Percentiles rank a stretch among this genome's conserved stretches.
Conservation (phyloP, 2,888 invertebrate species). For the Cheilosia urbana region DNA sequence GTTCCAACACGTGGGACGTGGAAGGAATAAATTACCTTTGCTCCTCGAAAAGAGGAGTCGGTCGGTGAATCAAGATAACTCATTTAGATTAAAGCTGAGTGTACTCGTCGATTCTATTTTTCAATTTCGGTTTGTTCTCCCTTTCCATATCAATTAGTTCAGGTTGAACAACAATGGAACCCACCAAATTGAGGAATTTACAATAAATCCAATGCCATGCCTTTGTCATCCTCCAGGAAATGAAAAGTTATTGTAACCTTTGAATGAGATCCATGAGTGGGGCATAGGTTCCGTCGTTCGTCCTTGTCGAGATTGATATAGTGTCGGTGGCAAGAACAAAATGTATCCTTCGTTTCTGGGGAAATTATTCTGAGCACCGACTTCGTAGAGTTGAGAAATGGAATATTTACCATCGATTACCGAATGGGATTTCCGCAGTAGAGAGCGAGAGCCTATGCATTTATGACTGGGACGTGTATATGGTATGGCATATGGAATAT, state of each 20-base stretch:
- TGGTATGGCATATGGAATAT: too few relatives aligned
- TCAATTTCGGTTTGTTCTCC: not conserved
- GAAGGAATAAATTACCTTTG: not conserved
- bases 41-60: not conserved
- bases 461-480: too few relatives aligned
- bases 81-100: slow-evolving; percentile 1
- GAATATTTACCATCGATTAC: too few relatives aligned
- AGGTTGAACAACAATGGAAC: not conserved
- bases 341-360: too few relatives aligned
- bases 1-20: not conserved
- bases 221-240: slow-evolving; percentile 5
- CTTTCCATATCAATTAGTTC: slow-evolving; percentile 12
- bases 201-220: not conserved
- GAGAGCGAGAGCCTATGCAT: too few relatives aligned
- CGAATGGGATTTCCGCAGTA: too few relatives aligned
- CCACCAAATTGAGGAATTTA: not conserved
- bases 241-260: slow-evolving; percentile 9
- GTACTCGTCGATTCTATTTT: not conserved
- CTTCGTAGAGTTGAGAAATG: too few relatives aligned
- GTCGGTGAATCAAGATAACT: not conserved
- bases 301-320: not conserved
- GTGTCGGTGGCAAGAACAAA: too few relatives aligned
- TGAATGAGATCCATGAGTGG: not conserved
- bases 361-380: too few relatives aligned
- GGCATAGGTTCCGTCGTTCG: not conserved